Evolutionary conservation across 2,113 vertebrate species (phyloP).

Genomic region (Xenus cinereus): DNA sequence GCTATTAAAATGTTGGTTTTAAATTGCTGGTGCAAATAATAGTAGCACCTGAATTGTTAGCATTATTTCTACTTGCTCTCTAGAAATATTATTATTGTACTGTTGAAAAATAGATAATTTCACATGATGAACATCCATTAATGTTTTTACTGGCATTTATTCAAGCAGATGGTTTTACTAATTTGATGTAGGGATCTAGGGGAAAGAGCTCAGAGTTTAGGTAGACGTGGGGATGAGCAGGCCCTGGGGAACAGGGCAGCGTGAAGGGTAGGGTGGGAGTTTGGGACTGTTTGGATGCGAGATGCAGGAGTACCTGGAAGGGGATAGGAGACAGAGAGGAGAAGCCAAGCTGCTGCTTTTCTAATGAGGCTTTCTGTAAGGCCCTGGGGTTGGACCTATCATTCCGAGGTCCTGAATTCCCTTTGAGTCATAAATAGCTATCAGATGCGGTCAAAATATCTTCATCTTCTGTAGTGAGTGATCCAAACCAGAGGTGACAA

Average conservation of each 20-base stretch:
- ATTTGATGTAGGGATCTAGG: not conserved
- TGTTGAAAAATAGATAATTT: not conserved
- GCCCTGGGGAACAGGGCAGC: not conserved
- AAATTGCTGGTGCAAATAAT: not conserved
- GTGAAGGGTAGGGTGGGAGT: not conserved
- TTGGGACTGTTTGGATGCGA: not conserved
- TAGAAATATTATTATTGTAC: not conserved
- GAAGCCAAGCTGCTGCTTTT: not conserved
- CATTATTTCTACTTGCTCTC: not conserved
- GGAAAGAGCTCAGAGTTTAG: not conserved
- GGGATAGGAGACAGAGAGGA: not conserved
- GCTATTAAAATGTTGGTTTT: not conserved
- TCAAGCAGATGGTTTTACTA: not conserved
- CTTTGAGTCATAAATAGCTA: not conserved
- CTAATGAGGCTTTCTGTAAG: not conserved
- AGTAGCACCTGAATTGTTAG: not conserved
- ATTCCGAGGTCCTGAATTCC: not conserved
- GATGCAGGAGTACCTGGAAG: too few relatives aligned
- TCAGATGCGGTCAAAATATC: not conserved
- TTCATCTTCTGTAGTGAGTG: not conserved
- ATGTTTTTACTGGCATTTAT: not conserved
- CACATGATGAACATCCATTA: not conserved
- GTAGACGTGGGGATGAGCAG: not conserved
- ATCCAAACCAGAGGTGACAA: slow-evolving; percentile 8
- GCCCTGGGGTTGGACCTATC: not conserved